phyloP scores from a whole-genome alignment of 1,140 invertebrate genomes.

The Temnothorax longispinosus region DNA sequence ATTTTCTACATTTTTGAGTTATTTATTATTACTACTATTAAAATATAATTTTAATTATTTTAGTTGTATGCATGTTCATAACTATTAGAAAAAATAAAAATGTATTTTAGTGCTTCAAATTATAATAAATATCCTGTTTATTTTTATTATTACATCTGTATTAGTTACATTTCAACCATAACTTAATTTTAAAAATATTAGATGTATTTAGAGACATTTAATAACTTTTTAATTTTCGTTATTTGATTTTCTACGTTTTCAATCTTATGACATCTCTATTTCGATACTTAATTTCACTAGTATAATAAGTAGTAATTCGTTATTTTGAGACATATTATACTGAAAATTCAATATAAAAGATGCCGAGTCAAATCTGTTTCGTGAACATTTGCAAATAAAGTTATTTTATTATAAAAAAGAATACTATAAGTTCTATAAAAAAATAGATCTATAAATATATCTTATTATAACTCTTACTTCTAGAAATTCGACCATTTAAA shows the following conservation, averaged over 20 bases:
- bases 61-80: too few relatives aligned
- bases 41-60: neutral
- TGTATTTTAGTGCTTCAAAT: neutral
- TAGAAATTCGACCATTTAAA: neutral
- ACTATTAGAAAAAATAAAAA: too few relatives aligned
- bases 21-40: neutral
- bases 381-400: neutral
- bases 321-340: conserved; percentile 5
- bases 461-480: neutral
- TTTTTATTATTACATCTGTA: neutral
- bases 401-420: neutral
- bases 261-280: neutral
- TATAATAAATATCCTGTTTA: neutral
- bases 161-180: neutral
- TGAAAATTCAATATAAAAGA: neutral
- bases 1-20: neutral
- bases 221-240: neutral
- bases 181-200: neutral
- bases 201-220: neutral
- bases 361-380: neutral
- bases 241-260: neutral
- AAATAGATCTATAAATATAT: neutral
- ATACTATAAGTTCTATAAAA: neutral
- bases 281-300: neutral
- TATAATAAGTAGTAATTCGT: neutral